Conservation (phyloP, 2,113 vertebrate genomes). For the Thymallus thymallus region DNA sequence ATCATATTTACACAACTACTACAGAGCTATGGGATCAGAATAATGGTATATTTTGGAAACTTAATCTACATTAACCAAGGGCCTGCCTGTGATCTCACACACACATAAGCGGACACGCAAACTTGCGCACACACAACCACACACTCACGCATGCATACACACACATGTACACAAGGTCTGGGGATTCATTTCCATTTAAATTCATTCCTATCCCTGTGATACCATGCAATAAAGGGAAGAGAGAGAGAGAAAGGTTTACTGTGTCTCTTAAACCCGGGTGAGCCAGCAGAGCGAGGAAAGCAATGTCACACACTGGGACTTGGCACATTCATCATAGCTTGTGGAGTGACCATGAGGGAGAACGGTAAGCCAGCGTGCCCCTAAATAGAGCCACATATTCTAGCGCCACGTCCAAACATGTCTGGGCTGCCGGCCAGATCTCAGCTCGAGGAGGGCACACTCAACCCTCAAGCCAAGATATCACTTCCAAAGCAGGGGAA, state of each 20-base stretch:
- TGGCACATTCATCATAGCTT: constrained; percentile 21
- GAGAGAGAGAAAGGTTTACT: not conserved
- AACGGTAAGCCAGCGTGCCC: constrained; percentile 45
- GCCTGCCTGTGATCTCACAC: not conserved
- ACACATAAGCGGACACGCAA: not conserved
- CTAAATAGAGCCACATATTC: constrained; percentile 66
- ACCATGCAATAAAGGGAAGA: not conserved
- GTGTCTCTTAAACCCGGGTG: constrained; percentile 34
- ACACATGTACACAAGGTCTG: constrained; percentile 4
- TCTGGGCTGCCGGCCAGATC: constrained; percentile 10
- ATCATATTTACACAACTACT: not conserved
- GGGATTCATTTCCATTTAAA: constrained; percentile 18
- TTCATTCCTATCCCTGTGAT: not conserved
- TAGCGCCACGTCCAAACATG: constrained; percentile 39
- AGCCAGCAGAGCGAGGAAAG: constrained; percentile 35
- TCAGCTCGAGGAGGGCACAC: constrained; percentile 31
- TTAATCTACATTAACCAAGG: constrained; percentile 6
- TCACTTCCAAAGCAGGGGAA: constrained; percentile 40
- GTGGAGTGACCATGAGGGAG: constrained; percentile 4
- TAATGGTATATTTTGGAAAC: constrained; percentile 4
- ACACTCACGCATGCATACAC: not conserved
- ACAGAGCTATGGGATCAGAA: constrained; percentile 10
- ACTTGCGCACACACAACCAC: not conserved
- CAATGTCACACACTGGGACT: constrained; percentile 22
- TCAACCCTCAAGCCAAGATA: constrained; percentile 15